Evolutionary conservation across 1,140 invertebrate species (phyloP), one percentile per base, ranked within the genome.

Genomic region (Aethina tumida): DNA sequence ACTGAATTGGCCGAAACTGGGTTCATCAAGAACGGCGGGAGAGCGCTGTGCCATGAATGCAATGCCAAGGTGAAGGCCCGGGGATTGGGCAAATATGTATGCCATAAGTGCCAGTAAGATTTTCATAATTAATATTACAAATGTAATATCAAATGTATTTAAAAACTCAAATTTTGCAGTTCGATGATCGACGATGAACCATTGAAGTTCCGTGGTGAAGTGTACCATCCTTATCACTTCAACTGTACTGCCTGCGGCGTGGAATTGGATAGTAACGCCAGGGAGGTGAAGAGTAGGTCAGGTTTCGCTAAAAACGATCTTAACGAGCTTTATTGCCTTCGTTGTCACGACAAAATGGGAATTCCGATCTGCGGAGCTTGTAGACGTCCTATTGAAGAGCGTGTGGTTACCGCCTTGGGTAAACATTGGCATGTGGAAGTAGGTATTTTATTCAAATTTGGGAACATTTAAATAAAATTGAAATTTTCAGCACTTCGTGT

Each of bases 261-360:
- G 1, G 85, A 90, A 63, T 67, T 89, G 18, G 86, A 87, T 65
- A 81, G 86, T 26, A 93, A 92, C 57, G 94, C 94, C 5, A 68
- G 95, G 31, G 95, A 99, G 69, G 88, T 97, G 14, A 28, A 28
- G 15, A 89, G 83, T 52, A 72, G 87, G 40, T 82, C 86, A 5
- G 88, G 88, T 6, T 86, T 84, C 62, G 82, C 87, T 30, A 82
- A 83, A n/a, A 91, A 90, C 61, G 87, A 92, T 64, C 82, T 90
- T 76, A 93, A 91, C 59, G 94, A 98, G 57, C 66, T 99, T 5
- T 99, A 97, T 62, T 99, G 97, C 60, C 70, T 99, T 16, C 77
- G 94, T 39, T 99, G 96, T 56, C 95, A 99, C 63, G 96, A 99
- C 60, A 98, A 98, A 69, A 98, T 99, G 94, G 96, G 96, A 13